Conservation (phyloP, 2,797 vertebrate genomes). For the Xiphorhynchus erythropygius region DNA sequence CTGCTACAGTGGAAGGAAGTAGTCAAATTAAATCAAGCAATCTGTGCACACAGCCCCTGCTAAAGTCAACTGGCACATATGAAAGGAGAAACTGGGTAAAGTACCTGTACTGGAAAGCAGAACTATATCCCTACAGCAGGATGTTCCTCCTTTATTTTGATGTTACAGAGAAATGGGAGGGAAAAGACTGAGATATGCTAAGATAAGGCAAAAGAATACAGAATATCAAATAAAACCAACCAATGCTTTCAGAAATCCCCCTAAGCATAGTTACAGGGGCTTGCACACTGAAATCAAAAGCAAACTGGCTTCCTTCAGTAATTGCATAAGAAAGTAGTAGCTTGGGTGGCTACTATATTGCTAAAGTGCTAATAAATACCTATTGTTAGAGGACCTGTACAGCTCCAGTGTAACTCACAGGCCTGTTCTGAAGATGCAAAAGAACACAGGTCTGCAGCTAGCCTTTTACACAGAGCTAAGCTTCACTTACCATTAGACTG, state of each 20-base stretch:
- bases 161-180: neutral
- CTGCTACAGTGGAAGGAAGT: neutral
- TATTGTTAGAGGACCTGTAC: neutral
- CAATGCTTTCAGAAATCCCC: neutral
- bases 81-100: neutral
- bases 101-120: neutral
- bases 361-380: neutral
- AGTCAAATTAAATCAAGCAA: conserved; percentile 37
- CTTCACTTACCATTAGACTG: neutral
- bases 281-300: neutral
- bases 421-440: neutral
- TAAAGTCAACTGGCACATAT: neutral
- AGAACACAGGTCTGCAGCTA: neutral
- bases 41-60: neutral
- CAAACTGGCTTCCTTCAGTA: neutral
- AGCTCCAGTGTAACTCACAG: neutral
- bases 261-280: neutral
- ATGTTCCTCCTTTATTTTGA: neutral
- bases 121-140: neutral
- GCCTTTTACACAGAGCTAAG: neutral
- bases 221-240: neutral
- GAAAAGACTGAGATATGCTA: neutral
- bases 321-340: neutral
- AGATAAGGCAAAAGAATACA: neutral
- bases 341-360: neutral